These are phyloP conservation scores for Podarcis muralis DNA, from an alignment of 2,113 vertebrate genomes.

Conservation along the genomic window DNA sequence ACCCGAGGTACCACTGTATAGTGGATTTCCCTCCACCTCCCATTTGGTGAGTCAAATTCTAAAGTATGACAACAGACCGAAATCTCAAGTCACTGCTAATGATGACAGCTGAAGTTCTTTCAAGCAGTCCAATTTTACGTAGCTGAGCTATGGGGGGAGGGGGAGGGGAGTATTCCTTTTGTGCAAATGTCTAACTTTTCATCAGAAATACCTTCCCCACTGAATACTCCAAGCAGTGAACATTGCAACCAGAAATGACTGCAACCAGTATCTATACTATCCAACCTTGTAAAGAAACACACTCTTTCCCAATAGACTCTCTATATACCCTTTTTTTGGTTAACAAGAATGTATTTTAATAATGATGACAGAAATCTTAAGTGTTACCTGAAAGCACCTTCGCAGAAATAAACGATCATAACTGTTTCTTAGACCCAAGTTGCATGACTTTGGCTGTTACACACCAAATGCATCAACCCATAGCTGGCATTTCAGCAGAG, in stretches of 20 bases:
- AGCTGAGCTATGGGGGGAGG: background rate
- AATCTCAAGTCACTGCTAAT: slow-evolving; percentile 33
- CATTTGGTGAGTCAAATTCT: background rate
- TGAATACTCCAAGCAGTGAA: background rate
- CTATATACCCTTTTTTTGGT: background rate
- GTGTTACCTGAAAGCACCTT: background rate
- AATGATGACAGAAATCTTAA: background rate
- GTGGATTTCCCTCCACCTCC: background rate
- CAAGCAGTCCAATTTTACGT: background rate
- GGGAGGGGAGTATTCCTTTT: background rate
- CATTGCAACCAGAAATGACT: background rate
- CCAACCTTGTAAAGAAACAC: slow-evolving; percentile 12
- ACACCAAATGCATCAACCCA: background rate
- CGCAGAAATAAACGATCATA: too few species aligned
- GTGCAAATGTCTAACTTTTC: background rate
- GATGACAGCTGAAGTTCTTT: background rate
- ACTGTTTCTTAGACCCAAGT: background rate
- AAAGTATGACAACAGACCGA: slow-evolving; percentile 32
- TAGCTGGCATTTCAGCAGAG: background rate
- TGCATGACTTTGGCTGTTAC: background rate
- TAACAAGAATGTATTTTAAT: background rate
- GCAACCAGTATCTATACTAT: background rate
- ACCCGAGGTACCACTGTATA: background rate
- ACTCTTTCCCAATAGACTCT: background rate
- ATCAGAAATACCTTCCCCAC: background rate